phyloP scores from a whole-genome alignment of 2,797 vertebrate species.

The Poeciliopsis presidionis region DNA sequence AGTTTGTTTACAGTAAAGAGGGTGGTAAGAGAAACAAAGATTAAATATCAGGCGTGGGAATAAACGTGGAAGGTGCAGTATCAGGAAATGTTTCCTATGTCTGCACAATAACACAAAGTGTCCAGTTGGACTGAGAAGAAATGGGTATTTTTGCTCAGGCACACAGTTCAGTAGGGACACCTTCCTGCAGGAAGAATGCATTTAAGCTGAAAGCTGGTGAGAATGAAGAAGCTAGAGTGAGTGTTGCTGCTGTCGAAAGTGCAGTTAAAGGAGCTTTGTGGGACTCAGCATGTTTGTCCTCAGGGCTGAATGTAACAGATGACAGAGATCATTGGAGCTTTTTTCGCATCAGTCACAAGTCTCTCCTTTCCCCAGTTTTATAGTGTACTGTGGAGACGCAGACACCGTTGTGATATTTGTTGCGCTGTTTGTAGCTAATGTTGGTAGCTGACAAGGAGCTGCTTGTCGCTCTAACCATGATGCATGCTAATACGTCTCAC shows the following conservation, averaged over 20 bases:
- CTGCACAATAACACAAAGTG: not conserved
- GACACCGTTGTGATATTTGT: constrained; percentile 37
- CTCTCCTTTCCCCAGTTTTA: constrained; percentile 51
- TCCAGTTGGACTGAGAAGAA: not conserved
- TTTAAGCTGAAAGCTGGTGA: constrained; percentile 56
- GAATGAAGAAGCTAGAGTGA: constrained; percentile 39
- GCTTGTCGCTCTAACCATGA: constrained; percentile 43
- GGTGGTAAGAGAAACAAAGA: not conserved
- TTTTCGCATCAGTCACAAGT: constrained; percentile 61
- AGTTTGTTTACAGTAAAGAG: not conserved
- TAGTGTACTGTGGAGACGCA: constrained; percentile 47
- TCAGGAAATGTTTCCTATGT: not conserved
- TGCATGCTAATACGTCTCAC: constrained; percentile 35
- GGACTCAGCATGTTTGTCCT: constrained; percentile 69
- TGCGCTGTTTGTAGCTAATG: constrained; percentile 47
- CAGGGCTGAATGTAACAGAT: constrained; percentile 72
- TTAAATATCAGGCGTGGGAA: not conserved
- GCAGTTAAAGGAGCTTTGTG: constrained; percentile 66
- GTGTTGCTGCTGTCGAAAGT: constrained; percentile 59
- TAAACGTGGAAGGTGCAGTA: not conserved
- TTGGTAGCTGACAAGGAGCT: constrained; percentile 43
- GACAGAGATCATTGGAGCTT: constrained; percentile 68
- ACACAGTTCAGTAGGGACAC: constrained; percentile 18
- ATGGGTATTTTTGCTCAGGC: constrained; percentile 12
- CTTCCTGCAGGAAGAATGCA: constrained; percentile 30